phyloP scores from a whole-genome alignment of 2,113 vertebrate species.

The Grus americana region DNA sequence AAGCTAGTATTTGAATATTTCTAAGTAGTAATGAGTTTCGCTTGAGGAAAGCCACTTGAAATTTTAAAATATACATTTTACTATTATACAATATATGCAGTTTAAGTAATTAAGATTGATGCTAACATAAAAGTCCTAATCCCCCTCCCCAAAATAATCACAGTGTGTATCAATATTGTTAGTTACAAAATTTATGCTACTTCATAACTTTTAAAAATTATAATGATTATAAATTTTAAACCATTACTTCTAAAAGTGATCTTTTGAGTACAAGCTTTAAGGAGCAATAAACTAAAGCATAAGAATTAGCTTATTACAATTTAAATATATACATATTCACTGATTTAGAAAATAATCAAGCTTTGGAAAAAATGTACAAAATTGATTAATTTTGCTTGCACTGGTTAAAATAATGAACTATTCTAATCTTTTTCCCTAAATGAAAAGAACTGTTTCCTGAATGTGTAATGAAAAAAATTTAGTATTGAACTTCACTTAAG shows the following conservation, averaged over 20 bases:
- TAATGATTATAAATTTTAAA: conserved; percentile 73
- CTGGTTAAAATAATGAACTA: conserved; percentile 66
- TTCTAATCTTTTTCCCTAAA: background rate
- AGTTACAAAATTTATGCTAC: conserved; percentile 78
- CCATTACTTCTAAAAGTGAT: conserved; percentile 60
- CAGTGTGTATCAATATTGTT: conserved; percentile 78
- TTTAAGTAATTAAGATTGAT: conserved; percentile 77
- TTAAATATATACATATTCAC: conserved; percentile 70
- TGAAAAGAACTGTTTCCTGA: conserved; percentile 22
- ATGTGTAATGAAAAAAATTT: background rate
- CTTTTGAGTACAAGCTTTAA: conserved; percentile 60
- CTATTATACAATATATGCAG: conserved; percentile 80
- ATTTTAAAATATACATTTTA: conserved; percentile 79
- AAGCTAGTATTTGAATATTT: conserved; percentile 78
- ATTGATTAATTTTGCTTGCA: conserved; percentile 62
- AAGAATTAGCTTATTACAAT: conserved; percentile 69
- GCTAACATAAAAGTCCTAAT: conserved; percentile 69
- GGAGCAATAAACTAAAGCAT: conserved; percentile 71
- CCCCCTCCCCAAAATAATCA: conserved; percentile 45
- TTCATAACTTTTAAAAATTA: conserved; percentile 71
- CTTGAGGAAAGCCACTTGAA: conserved; percentile 74
- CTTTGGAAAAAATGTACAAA: conserved; percentile 69
- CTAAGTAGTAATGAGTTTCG: conserved; percentile 76
- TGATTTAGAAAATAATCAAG: conserved; percentile 73
- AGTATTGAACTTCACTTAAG: conserved; percentile 48